phyloP scores from a whole-genome alignment of 2,888 invertebrate genomes.

The Anticlea derivata region DNA sequence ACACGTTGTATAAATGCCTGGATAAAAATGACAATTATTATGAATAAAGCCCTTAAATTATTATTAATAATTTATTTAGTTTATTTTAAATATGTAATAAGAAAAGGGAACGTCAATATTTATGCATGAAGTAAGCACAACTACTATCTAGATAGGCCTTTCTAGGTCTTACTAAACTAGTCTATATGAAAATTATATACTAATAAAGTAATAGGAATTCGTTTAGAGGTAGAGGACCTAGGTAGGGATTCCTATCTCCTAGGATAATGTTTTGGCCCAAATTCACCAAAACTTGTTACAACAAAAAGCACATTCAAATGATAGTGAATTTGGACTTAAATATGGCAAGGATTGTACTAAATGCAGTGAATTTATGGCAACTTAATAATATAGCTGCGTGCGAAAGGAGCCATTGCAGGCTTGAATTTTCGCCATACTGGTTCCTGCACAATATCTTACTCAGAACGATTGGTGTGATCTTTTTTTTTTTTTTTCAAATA shows the following conservation, averaged over 20 bases:
- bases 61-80: not conserved
- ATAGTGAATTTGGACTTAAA: not conserved
- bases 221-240: conserved; percentile 50
- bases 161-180: conserved; percentile 20
- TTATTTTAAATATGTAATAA: not conserved
- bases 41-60: too few species aligned
- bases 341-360: conserved; percentile 41
- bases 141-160: conserved; percentile 17
- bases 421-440: too few species aligned
- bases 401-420: too few species aligned
- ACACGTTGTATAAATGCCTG: too few species aligned
- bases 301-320: not conserved
- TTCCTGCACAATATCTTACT: too few species aligned
- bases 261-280: conserved; percentile 11
- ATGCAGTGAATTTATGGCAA: conserved; percentile 16
- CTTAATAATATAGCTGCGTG: not conserved
- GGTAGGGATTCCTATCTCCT: conserved; percentile 37
- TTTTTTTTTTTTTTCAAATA: too few species aligned
- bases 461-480: too few species aligned
- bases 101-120: not conserved
- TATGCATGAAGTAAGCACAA: conserved; percentile 18
- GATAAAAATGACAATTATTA: too few species aligned
- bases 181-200: not conserved
- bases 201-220: conserved; percentile 24
- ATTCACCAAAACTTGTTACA: not conserved